Base-by-base conservation (phyloP, 1,140 invertebrate species). In the Acarapis woodi region DNA sequence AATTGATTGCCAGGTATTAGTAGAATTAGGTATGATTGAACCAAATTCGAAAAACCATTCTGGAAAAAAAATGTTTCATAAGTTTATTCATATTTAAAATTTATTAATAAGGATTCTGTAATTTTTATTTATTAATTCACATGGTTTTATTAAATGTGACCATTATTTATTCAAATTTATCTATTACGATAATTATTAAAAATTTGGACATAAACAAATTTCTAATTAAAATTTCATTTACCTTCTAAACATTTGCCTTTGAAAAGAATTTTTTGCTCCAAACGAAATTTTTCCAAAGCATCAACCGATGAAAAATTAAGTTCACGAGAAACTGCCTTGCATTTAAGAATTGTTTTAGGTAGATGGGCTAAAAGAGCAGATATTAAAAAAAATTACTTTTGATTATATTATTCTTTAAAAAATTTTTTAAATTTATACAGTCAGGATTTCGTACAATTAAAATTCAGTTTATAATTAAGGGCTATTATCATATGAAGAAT, bases 21-120 rank as follows among this genome's bases (percentile, higher is more conserved):
- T 96, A 15, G 88, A 96, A 48, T 87, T 85, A 15, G 87, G 79
- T 50, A 96, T 94, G 1, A 97, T 88, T 59, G 85, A 93, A 28
- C 93, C 93, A 68, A 99, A 96, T 53, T 97, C 85, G 58, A 97
- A 97, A 55, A 77, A 80, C 90, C 90, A 99, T 59, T 97, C 85
- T 62, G 23, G 5, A 10, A 22, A 40, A 16, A 16, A 21, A 20
- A 32, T 19, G 12, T 4, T 15, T 26, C 9, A n/a, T n/a, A n/a
- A n/a, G n/a, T n/a, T n/a, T n/a, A n/a, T n/a, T n/a, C n/a, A n/a
- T n/a, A n/a, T n/a, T n/a, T n/a, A n/a, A n/a, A n/a, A n/a, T n/a
- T n/a, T n/a, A n/a, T n/a, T n/a, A n/a, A n/a, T n/a, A n/a, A n/a
- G n/a, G n/a, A n/a, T n/a, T n/a, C n/a, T n/a, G n/a, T n/a, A 42